Conservation (phyloP, 2,888 invertebrate genomes). For the Cheilosia pagana region DNA sequence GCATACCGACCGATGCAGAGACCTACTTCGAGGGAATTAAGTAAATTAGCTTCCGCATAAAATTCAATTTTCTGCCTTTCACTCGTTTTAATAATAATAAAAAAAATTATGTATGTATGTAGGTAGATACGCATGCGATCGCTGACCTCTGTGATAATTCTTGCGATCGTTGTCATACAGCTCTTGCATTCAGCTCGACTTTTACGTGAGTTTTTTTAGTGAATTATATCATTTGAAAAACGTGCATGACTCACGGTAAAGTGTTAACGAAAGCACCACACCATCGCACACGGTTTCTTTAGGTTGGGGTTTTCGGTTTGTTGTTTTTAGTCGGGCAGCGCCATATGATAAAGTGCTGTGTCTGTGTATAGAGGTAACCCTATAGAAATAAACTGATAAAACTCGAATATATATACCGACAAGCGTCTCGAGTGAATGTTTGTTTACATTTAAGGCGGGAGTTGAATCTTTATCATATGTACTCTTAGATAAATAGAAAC, state of each 20-base stretch:
- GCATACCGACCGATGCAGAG: neutral
- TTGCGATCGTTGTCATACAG: conserved; percentile 14
- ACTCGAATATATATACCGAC: neutral
- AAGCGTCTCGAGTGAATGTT: conserved; percentile 9
- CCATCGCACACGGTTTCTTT: neutral
- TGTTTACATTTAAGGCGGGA: conserved; percentile 19
- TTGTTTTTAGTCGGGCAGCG: conserved; percentile 2
- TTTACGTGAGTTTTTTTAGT: conserved; percentile 7
- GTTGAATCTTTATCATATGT: conserved; percentile 1
- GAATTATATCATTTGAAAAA: conserved; percentile 10
- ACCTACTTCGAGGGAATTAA: conserved; percentile 22
- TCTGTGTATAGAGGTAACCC: neutral
- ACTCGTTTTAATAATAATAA: neutral
- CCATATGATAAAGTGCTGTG: neutral
- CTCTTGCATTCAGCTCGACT: conserved; percentile 21
- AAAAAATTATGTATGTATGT: conserved; percentile 8
- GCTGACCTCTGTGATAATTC: conserved; percentile 17
- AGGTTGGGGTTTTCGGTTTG: neutral
- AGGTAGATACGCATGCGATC: neutral
- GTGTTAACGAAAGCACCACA: conserved; percentile 7
- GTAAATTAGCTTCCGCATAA: conserved; percentile 36
- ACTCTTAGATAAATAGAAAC: conserved; percentile 14
- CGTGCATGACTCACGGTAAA: conserved; percentile 18
- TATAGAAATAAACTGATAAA: conserved; percentile 9
- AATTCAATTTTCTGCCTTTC: conserved; percentile 4